Base-by-base conservation (phyloP, 2,888 invertebrate species). In the Nysson spinosus region DNA sequence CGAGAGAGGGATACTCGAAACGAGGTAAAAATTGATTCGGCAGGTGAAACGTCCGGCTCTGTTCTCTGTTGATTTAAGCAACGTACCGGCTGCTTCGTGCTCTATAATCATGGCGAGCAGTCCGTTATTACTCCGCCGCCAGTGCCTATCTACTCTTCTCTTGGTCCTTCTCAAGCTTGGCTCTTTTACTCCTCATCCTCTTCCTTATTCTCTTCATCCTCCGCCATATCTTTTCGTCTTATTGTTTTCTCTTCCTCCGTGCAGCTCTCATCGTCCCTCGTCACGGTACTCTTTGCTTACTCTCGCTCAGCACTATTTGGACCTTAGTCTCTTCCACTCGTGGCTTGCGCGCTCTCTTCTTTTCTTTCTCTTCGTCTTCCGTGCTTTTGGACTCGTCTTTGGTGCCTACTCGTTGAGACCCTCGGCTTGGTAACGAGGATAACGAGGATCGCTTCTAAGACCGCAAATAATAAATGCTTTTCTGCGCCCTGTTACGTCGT, bases 41-140 rank as follows among this genome's bases (percentile, higher is more conserved):
- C 78, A 78, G 78, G 78, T 78, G 79, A 78, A 78, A 78, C 79
- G 79, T 79, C 78, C 77, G 75, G 75, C 75, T 78, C 77, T 75
- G 77, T 75, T 78, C 78, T 78, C 78, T 78, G 78, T 78, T 78
- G 78, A 78, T 78, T 78, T 79, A 78, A 78, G 78, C 78, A 78
- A 79, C 78, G 78, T 79, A 79, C 78, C 79, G 78, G 74, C 73
- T 72, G 77, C 72, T 65, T 69, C 68, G 79, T 73, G 79, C 78
- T 79, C 78, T 78, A 78, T 78, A 78, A 78, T 78, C 78, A 78
- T 74, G 74, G 67, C 63, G 72, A 76, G 72, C 75, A 78, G 74
- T 79, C 78, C 78, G 75, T 78, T 79, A 78, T 78, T 78, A 78
- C 78, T 75, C 74, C 68, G 66, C 78, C 79, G 78, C 75, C 79